These are phyloP conservation scores for Crocallis elinguaria DNA, from an alignment of 2,888 invertebrate species.

Conservation along the genomic window DNA sequence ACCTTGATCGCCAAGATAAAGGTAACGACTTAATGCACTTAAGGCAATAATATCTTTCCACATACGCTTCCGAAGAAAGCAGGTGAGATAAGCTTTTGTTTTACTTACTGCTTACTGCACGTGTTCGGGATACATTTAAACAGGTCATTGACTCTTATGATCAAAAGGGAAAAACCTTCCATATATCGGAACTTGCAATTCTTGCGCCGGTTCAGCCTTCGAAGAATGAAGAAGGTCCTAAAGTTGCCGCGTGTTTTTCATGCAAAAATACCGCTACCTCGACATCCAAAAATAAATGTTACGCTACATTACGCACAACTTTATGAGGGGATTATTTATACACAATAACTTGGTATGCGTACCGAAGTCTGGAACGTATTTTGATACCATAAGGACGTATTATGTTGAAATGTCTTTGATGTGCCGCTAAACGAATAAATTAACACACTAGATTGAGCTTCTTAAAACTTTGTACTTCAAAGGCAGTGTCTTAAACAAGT, in stretches of 20 bases:
- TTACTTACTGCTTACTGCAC: slow-evolving; percentile 31
- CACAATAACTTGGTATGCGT: slow-evolving; percentile 1
- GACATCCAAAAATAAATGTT: slow-evolving; percentile 64
- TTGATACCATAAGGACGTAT: background rate
- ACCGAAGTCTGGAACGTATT: slow-evolving; percentile 2
- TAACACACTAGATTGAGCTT: no score
- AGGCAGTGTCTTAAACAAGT: no score
- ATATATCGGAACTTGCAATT: slow-evolving; percentile 63
- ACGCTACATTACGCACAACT: slow-evolving; percentile 50
- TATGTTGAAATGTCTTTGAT: slow-evolving; percentile 8
- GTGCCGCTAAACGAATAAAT: background rate
- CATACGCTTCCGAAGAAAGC: slow-evolving; percentile 35
- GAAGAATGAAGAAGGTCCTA: slow-evolving; percentile 58
- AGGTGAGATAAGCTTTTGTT: slow-evolving; percentile 36
- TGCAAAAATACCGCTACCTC: slow-evolving; percentile 65
- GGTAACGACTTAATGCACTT: slow-evolving; percentile 33
- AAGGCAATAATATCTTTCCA: slow-evolving; percentile 34
- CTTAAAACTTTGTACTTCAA: no score
- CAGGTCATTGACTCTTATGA: slow-evolving; percentile 59
- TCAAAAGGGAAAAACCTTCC: slow-evolving; percentile 56
- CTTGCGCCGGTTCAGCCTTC: slow-evolving; percentile 62
- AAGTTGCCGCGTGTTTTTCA: slow-evolving; percentile 51
- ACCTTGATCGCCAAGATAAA: slow-evolving; percentile 42
- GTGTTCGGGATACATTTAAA: slow-evolving; percentile 16
- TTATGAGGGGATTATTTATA: slow-evolving; percentile 16